Base-by-base conservation (phyloP, 2,797 vertebrate genomes). In the Notamacropus eugenii region DNA sequence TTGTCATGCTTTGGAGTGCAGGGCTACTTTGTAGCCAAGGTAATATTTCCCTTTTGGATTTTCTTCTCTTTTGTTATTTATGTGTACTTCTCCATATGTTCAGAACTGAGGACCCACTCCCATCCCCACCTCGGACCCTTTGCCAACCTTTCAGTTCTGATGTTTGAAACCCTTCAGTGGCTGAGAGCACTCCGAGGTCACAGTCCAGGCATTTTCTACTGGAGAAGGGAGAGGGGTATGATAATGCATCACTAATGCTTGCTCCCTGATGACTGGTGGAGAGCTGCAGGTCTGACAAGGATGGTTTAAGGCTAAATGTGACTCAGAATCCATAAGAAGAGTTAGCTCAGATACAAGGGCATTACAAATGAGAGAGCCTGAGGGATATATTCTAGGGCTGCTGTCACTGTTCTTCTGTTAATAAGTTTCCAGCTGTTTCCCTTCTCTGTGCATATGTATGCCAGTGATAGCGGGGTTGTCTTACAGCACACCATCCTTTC, bases 1-100 rank as follows among this genome's bases (percentile, higher is more conserved):
- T 99, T 0, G 99, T 99, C 0, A 98, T 99, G 96, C 99, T 99
- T 97, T 99, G 99, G 99, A 99, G 99, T 2, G 99, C 99, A 0
- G 99, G 99, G 10, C 97, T 99, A 57, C 99, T 99, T 96, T 99
- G 99, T 97, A 99, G 98, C 98, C 99, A 99, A 99, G 99, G 99
- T 99, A 99, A 99, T 40, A 1, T 0, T 0, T 67, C 55, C 29
- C 93, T 91, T 55, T 52, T 34, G 93, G 91, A 31, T 40, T 59
- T 40, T 31, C 9, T 56, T 58, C 91, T 55, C 74, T 82, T 54
- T 16, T 10, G 9, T 14, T 19, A 1, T 5, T 27, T 93, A 5
- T 87, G 67, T 82, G n/a, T 46, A 52, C 24, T 3, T 74, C 13
- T 55, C 16, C 29, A 11, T 3, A 55, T 91, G 92, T 92, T 93